Conservation (phyloP, 1,140 invertebrate genomes). For the Apocrypta bakeri region DNA sequence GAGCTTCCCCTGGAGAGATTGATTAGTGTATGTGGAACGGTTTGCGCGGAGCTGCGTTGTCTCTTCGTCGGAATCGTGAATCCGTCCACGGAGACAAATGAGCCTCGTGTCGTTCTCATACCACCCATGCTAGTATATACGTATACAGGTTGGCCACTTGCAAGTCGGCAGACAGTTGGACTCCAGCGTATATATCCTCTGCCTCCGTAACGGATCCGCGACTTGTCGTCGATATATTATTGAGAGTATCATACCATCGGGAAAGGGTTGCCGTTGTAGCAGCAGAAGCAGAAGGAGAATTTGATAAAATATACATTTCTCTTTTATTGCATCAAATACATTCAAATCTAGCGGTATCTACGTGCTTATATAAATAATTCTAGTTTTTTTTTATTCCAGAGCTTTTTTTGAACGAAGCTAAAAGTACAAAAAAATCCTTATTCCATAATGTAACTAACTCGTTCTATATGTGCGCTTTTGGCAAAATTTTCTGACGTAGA, state of each 20-base stretch:
- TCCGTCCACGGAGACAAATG: slow-evolving; percentile 20
- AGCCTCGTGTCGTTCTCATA: not conserved
- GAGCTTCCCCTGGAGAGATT: slow-evolving; percentile 18
- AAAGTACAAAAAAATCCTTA: too few relatives aligned
- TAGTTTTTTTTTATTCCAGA: too few relatives aligned
- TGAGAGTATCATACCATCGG: not conserved
- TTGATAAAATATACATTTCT: too few relatives aligned
- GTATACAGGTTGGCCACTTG: not conserved
- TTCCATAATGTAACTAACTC: too few relatives aligned
- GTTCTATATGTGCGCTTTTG: too few relatives aligned
- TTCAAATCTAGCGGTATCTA: too few relatives aligned
- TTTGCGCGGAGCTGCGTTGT: not conserved
- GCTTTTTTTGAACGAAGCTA: too few relatives aligned
- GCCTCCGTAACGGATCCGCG: not conserved
- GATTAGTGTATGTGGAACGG: slow-evolving; percentile 16
- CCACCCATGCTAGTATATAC: slow-evolving; percentile 22
- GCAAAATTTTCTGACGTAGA: too few relatives aligned
- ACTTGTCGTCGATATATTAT: not conserved
- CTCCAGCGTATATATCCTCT: not conserved
- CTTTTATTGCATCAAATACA: too few relatives aligned
- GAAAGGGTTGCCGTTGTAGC: too few relatives aligned
- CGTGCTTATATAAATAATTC: too few relatives aligned
- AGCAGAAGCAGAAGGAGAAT: too few relatives aligned
- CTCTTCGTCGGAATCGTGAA: slow-evolving; percentile 10
- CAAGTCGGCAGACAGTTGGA: not conserved